These are phyloP conservation scores for Drosophila kokeensis DNA, from an alignment of 2,888 invertebrate genomes.

Conservation along the genomic window DNA sequence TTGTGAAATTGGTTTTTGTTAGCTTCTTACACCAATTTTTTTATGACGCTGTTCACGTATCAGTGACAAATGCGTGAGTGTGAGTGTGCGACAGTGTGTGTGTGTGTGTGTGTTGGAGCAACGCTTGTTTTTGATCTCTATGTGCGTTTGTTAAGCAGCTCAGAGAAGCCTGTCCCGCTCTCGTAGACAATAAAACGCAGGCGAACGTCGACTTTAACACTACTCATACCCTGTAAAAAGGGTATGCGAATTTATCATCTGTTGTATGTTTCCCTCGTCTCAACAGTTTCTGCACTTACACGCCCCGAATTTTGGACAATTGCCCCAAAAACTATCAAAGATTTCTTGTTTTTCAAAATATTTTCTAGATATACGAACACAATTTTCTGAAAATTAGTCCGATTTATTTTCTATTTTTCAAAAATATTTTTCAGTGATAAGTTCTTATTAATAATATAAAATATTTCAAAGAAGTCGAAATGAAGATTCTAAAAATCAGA, in stretches of 20 bases:
- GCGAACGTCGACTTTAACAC: background rate
- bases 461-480: background rate
- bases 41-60: conserved; percentile 44
- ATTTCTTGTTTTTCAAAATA: background rate
- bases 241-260: background rate
- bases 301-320: background rate
- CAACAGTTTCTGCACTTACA: background rate
- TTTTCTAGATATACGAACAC: background rate
- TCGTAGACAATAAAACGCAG: conserved; percentile 18
- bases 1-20: conserved; percentile 22
- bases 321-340: too few relatives aligned
- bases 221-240: background rate
- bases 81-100: conserved; percentile 9
- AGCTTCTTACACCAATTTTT: conserved; percentile 9
- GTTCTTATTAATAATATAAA: too few relatives aligned
- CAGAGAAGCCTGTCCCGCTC: conserved; percentile 66
- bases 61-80: background rate
- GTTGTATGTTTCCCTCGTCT: background rate
- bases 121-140: conserved; percentile 11
- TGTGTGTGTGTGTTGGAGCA: conserved; percentile 13
- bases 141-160: conserved; percentile 16
- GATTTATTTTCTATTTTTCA: background rate
- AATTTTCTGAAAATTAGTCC: background rate
- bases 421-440: background rate
- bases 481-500: background rate